phyloP scores from a whole-genome alignment of 1,140 invertebrate species.

The Drosophila prosaltans region DNA sequence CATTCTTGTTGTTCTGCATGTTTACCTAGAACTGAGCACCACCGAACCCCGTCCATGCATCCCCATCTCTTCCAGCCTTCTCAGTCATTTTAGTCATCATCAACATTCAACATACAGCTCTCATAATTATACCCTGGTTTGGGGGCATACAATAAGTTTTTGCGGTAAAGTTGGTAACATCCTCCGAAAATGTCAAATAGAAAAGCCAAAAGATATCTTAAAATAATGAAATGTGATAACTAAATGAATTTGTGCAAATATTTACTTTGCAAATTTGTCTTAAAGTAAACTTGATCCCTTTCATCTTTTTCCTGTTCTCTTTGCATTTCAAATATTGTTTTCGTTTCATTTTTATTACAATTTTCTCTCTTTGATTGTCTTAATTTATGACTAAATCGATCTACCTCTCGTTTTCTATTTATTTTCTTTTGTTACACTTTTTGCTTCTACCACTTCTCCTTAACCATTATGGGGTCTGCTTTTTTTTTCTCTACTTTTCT shows the following conservation, averaged over 20 bases:
- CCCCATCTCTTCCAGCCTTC: background rate
- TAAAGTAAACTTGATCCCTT: too few species aligned
- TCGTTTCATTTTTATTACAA: too few species aligned
- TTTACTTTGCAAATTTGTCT: too few species aligned
- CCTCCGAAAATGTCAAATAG: background rate
- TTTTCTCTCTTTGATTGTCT: too few species aligned
- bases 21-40: slow-evolving; percentile 55
- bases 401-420: too few species aligned
- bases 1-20: slow-evolving; percentile 56
- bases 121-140: slow-evolving; percentile 18
- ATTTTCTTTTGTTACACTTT: too few species aligned
- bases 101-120: slow-evolving; percentile 2
- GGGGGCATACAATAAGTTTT: background rate
- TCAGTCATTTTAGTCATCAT: slow-evolving; percentile 7
- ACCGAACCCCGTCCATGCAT: background rate
- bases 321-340: too few species aligned
- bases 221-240: background rate
- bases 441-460: background rate
- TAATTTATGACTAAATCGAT: too few species aligned
- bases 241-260: background rate
- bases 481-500: slow-evolving; percentile 6
- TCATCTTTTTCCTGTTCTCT: too few species aligned
- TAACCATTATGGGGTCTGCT: background rate
- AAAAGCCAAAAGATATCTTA: background rate
- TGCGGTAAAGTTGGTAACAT: slow-evolving; percentile 6